Evolutionary conservation across 1,140 invertebrate genomes (phyloP).

Genomic region (Drosophila virilis): DNA sequence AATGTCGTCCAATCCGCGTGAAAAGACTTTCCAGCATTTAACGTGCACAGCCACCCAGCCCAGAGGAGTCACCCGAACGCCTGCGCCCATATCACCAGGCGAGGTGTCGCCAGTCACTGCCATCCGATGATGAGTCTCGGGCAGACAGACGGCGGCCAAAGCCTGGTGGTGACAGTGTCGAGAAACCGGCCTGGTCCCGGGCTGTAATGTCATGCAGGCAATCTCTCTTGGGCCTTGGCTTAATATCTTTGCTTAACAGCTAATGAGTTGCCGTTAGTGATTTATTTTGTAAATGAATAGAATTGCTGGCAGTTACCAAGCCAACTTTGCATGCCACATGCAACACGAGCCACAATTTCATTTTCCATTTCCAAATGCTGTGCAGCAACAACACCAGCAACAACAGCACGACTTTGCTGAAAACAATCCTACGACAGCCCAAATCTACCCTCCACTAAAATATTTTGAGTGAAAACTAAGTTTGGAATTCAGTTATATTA

Average conservation of each 20-base stretch:
- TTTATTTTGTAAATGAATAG: conserved; percentile 83
- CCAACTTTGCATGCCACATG: conserved; percentile 73
- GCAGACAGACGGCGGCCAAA: not conserved
- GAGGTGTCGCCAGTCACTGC: conserved; percentile 46
- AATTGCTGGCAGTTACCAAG: conserved; percentile 71
- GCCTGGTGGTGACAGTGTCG: conserved; percentile 12
- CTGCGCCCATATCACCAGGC: conserved; percentile 14
- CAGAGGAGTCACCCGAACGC: conserved; percentile 5
- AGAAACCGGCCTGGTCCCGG: conserved; percentile 31
- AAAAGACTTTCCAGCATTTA: conserved; percentile 40
- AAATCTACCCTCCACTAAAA: too few relatives aligned
- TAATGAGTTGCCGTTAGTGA: conserved; percentile 83
- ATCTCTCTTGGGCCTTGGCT: conserved; percentile 58
- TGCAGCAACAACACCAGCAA: not conserved
- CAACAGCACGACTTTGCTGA: conserved; percentile 2
- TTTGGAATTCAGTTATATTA: too few relatives aligned
- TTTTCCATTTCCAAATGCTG: conserved; percentile 7
- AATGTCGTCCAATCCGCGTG: conserved; percentile 33
- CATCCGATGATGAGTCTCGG: conserved; percentile 23
- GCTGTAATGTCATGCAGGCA: conserved; percentile 70
- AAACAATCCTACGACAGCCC: not conserved
- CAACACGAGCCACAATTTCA: conserved; percentile 51
- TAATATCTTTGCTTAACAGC: conserved; percentile 80
- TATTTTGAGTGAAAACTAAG: too few relatives aligned
- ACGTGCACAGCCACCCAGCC: conserved; percentile 10